Conservation (phyloP, 2,888 invertebrate genomes). For the Nephrotoma guestfalica region DNA sequence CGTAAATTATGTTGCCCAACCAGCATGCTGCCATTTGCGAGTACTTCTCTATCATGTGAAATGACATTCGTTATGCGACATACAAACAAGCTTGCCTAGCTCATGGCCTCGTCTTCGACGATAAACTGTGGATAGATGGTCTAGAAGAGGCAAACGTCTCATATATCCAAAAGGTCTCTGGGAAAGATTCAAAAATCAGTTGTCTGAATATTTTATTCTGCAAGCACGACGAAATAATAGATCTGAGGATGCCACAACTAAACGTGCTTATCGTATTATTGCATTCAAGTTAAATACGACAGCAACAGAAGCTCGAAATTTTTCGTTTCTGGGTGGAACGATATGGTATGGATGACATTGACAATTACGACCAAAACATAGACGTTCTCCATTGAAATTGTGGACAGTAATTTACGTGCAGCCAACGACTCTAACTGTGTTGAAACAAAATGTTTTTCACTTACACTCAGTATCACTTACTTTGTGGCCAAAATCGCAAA, state of each 20-base stretch:
- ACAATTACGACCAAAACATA: not conserved
- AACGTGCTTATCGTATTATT: not conserved
- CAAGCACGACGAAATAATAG: no score
- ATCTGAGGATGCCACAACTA: no score
- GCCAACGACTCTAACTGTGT: no score
- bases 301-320: not conserved
- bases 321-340: not conserved
- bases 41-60: not conserved
- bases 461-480: no score
- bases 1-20: not conserved
- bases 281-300: not conserved
- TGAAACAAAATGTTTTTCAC: no score
- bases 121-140: not conserved
- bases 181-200: no score
- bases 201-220: no score
- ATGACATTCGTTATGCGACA: not conserved
- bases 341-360: not conserved
- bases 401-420: no score
- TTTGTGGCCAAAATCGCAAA: no score
- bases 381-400: not conserved
- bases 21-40: no score
- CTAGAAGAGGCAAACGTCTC: not conserved
- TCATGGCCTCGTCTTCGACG: not conserved
- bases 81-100: not conserved
- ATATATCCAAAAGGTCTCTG: not conserved